Base-by-base conservation (phyloP, 2,888 invertebrate genomes). In the Melinopterus prodromus region DNA sequence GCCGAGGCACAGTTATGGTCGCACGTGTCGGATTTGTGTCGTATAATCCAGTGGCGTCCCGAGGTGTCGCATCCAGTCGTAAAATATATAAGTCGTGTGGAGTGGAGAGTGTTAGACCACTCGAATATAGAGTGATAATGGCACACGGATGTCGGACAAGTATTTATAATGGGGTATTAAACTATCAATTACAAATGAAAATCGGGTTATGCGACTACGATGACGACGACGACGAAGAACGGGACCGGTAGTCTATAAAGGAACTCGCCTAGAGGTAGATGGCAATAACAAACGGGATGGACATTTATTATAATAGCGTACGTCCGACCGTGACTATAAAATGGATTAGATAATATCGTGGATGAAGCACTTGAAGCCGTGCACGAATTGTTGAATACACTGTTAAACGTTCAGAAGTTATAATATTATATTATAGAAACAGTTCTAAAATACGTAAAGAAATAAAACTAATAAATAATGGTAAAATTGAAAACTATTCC, bases 121-220 rank as follows among this genome's bases (percentile, higher is more conserved):
- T 35, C 35, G 26, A 16, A 74, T 74, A 35, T 35, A 36, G 37
- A 74, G 15, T 35, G 74, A 74, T 74, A 74, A 74, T 35, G 74
- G 74, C 74, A 36, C 35, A 35, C 74, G 74, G 74, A 36, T 37
- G 74, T 74, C 74, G 37, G 37, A 35, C 37, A 35, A n/a, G 74
- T 37, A 74, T 74, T 74, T 74, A 74, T 74, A 74, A 74, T 74
- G 74, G 74, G 37, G 35, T 37, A 37, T 74, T 74, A 74, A 74
- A 35, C 74, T 35, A 74, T 74, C 74, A 74, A 74, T 74, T 74
- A 74, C 74, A 74, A 74, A 74, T 74, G 74, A 74, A 74, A 74
- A 74, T 74, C 36, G 74, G 74, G 37, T 53, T 53, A 53, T 53
- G 53, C 53, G 53, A 53, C 53, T 9, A 3, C 26, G 26, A 3